phyloP scores from a whole-genome alignment of 2,888 invertebrate species.

The Zygaena filipendulae region DNA sequence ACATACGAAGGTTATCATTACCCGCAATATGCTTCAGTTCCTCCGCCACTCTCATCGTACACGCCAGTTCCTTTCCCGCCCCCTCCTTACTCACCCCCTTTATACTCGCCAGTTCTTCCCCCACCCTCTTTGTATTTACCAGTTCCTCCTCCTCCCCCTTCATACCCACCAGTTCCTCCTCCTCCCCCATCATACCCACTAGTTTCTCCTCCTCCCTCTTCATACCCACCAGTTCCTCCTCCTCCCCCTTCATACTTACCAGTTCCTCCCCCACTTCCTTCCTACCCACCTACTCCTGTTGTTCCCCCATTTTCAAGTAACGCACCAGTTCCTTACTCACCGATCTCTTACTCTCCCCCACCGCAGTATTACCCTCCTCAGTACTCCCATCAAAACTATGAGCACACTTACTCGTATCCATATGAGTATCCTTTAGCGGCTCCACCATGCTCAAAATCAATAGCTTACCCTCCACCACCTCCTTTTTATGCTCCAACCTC shows the following conservation, averaged over 20 bases:
- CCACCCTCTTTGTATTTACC: too few species aligned
- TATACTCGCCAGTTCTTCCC: too few species aligned
- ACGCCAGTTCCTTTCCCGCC: too few species aligned
- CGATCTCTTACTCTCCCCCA: constrained; percentile 3
- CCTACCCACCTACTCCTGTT: constrained; percentile 17
- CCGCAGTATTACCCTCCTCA: constrained; percentile 8
- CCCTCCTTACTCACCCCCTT: too few species aligned
- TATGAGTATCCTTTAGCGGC: constrained; percentile 8
- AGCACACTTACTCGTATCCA: too few species aligned
- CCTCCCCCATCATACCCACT: constrained; percentile 9
- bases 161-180: neutral
- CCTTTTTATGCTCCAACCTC: constrained; percentile 5
- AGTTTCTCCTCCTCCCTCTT: constrained; percentile 5
- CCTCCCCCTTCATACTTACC: constrained; percentile 8
- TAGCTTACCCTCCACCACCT: constrained; percentile 8
- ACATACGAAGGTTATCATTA: constrained; percentile 1
- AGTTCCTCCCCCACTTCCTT: constrained; percentile 8
- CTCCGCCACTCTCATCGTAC: too few species aligned
- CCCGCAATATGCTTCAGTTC: neutral
- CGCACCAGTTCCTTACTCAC: constrained; percentile 5
- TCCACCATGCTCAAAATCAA: too few species aligned
- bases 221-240: constrained; percentile 9
- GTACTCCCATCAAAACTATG: too few species aligned
- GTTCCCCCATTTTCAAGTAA: constrained; percentile 6
- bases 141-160: too few species aligned